phyloP scores from a whole-genome alignment of 2,113 vertebrate genomes.

The Gadus macrocephalus region DNA sequence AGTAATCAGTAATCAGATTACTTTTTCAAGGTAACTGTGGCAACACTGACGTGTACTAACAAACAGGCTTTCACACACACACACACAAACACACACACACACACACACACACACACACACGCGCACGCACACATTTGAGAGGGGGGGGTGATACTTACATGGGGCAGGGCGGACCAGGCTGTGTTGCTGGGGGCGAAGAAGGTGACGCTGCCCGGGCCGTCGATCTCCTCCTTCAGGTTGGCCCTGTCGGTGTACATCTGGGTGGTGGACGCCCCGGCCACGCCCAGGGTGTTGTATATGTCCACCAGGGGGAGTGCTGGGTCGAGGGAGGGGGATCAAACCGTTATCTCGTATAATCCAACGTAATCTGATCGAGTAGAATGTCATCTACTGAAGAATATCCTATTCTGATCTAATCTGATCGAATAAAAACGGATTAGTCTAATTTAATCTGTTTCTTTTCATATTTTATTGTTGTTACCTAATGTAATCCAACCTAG shows the following conservation, averaged over 20 bases:
- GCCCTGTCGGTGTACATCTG: constrained; percentile 91
- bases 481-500: no score
- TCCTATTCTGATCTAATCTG: no score
- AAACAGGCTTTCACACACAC: not conserved
- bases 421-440: no score
- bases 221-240: constrained; percentile 83
- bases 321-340: no score
- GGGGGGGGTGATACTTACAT: constrained; percentile 69
- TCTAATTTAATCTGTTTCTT: no score
- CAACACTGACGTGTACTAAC: no score
- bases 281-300: constrained; percentile 89
- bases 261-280: constrained; percentile 86
- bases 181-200: constrained; percentile 96
- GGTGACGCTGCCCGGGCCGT: constrained; percentile 92
- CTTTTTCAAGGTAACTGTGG: no score
- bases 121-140: not conserved
- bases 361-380: no score
- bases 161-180: constrained; percentile 86
- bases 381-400: no score
- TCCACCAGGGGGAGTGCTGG: constrained; percentile 89
- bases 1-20: no score
- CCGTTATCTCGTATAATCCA: no score
- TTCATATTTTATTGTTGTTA: no score
- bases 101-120: not conserved
- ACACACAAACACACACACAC: constrained; percentile 1